Base-by-base conservation (phyloP, 2,113 vertebrate genomes). In the Varanus salvator region DNA sequence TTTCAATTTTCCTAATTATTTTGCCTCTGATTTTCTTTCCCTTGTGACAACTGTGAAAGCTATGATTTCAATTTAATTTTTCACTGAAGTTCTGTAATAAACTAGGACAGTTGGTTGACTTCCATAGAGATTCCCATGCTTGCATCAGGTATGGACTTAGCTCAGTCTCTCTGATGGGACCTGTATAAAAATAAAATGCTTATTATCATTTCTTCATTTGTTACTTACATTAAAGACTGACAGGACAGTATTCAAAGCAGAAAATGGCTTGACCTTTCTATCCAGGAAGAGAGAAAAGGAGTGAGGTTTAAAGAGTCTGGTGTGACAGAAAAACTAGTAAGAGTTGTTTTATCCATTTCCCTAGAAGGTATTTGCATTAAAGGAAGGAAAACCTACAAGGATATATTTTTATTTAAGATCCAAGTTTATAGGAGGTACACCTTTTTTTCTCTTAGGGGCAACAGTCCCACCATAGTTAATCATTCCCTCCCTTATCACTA, bases 1-100 rank as follows among this genome's bases (percentile, higher is more conserved):
- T 85, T 71, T 88, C 91, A 87, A 23, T 82, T 92, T 92, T 83
- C 86, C 75, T 94, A 91, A 95, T 94, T 89, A 87, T 23, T 90
- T 8, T 85, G 86, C 83, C 89, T 83, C 91, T 88, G 90, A 85
- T 92, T 94, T 91, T 48, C 29, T 81, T 93, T 80, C 74, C 3
- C 72, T 81, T 34, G 80, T 8, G 48, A 72, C 78, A 71, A 17
- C 78, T 81, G 1, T 94, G 84, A 80, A 66, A 66, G 75, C 19
- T 89, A 44, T 89, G 50, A 57, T 90, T 91, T 89, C 86, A 75
- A 27, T 87, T 92, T 92, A 60, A 90, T 88, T 92, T 90, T 92
- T 69, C 77, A 92, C 80, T 91, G 92, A 93, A 82, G 85, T 83
- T 89, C 15, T 92, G n/a, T 74, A 90, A 80, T 84, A 88, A 89